Base-by-base conservation (phyloP, 2,113 vertebrate species). In the Sardina pilchardus region DNA sequence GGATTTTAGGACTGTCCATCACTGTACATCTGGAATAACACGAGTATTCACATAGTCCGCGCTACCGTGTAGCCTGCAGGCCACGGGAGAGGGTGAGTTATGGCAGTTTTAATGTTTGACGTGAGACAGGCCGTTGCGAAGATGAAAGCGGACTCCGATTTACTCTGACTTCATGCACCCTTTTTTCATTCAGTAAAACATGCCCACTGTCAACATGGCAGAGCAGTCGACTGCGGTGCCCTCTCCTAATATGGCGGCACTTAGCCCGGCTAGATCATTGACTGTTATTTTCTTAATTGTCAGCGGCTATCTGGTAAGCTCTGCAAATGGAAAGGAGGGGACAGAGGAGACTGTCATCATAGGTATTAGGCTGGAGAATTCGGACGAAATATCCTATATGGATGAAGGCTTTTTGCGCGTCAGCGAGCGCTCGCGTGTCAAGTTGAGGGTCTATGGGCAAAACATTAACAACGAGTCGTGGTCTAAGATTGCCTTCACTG, bases 401-500 rank as follows among this genome's bases (percentile, higher is more conserved):
- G 88, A 89, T 39, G 50, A 45, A 47, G 89, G 89, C 50, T 80
- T 75, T 71, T 50, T 90, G 88, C 88, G 89, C 45, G 83, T 90
- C 10, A 90, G 89, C 83, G 89, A 90, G 86, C 85, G 89, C 47
- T 90, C 89, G 84, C 86, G 85, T 30, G 89, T 88, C 86, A 90
- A 63, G 83, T 87, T 90, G 84, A 85, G 89, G 75, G 83, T 90
- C 85, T 90, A 89, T 80, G 89, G 89, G 75, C 88, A 90, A 86
- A 89, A 90, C 86, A 89, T 90, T 82, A 90, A 90, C 82, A 90
- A 90, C 88, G 89, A 90, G 88, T 87, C 88, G 83, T 90, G 89
- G 89, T 89, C 89, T 86, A 90, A 89, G 85, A 87, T 90, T 82
- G 86, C 89, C 4, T 90, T 90, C 82, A 90, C 89, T 47, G 89